A percentile compares a stretch with the other conserved stretches of the same genome.
These are phyloP conservation scores for Nasonia longicornis DNA, from an alignment of 1,140 invertebrate genomes.

Conservation along the genomic window DNA sequence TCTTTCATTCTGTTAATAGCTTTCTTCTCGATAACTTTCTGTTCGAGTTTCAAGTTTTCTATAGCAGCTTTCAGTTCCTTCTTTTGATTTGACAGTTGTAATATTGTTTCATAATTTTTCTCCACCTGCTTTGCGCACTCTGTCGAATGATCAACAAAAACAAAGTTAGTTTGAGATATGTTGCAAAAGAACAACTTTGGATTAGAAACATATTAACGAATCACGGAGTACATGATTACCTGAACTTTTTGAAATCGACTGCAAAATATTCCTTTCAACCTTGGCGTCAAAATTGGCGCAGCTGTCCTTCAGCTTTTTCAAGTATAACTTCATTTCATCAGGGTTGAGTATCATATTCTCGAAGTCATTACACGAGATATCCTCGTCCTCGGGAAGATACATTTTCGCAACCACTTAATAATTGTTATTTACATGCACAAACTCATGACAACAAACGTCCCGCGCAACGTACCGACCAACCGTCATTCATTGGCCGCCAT, in stretches of 20 bases:
- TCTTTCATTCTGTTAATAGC: constrained; percentile 46
- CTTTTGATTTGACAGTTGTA: constrained; percentile 47
- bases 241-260: constrained; percentile 36
- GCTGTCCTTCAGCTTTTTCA: constrained; percentile 34
- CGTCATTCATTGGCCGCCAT: constrained; percentile 8
- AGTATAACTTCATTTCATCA: constrained; percentile 35
- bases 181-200: not conserved
- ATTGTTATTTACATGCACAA: not conserved
- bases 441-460: not conserved
- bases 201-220: not conserved
- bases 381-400: not conserved
- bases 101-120: constrained; percentile 37
- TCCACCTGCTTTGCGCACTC: constrained; percentile 47
- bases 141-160: constrained; percentile 37
- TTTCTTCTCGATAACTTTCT: constrained; percentile 56
- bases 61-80: constrained; percentile 43
- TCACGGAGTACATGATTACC: constrained; percentile 6
- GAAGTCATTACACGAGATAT: constrained; percentile 2
- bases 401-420: not conserved
- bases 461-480: not conserved
- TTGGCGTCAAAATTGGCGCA: constrained; percentile 7
- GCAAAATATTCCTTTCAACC: not conserved
- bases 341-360: constrained; percentile 23
- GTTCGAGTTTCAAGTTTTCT: constrained; percentile 48
- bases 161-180: not conserved